Conservation (phyloP, 2,113 vertebrate genomes). For the Petaurus breviceps region DNA sequence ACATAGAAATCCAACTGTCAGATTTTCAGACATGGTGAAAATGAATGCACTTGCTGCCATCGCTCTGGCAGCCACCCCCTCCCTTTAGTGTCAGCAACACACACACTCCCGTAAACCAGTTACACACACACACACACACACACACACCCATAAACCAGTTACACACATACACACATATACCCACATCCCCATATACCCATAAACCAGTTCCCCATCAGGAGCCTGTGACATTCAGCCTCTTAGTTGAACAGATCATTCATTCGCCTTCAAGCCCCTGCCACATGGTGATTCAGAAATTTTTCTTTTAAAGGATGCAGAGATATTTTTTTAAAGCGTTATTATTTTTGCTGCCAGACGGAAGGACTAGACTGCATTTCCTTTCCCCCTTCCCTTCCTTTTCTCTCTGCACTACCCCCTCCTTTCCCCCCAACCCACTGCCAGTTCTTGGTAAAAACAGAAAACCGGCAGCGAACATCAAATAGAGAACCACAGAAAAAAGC, state of each 20-base stretch:
- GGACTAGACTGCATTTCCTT: not conserved
- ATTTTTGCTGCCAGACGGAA: not conserved
- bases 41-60: not conserved
- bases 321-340: not conserved
- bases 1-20: not conserved
- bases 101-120: not conserved
- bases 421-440: not conserved
- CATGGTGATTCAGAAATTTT: not conserved
- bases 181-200: not conserved
- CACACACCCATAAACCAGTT: not conserved
- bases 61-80: not conserved
- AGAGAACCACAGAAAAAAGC: not conserved
- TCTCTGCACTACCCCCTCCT: not conserved
- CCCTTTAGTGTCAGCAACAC: not conserved
- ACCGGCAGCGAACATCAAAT: not conserved
- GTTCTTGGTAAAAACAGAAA: conserved; percentile 9
- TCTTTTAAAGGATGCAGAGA: not conserved
- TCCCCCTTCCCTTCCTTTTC: not conserved
- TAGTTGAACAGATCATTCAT: not conserved
- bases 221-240: not conserved
- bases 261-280: not conserved
- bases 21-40: conserved; percentile 5
- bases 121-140: not conserved
- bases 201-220: not conserved
- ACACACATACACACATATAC: not conserved